Base-by-base conservation (phyloP, 2,113 vertebrate genomes). In the Ciconia boyciana region DNA sequence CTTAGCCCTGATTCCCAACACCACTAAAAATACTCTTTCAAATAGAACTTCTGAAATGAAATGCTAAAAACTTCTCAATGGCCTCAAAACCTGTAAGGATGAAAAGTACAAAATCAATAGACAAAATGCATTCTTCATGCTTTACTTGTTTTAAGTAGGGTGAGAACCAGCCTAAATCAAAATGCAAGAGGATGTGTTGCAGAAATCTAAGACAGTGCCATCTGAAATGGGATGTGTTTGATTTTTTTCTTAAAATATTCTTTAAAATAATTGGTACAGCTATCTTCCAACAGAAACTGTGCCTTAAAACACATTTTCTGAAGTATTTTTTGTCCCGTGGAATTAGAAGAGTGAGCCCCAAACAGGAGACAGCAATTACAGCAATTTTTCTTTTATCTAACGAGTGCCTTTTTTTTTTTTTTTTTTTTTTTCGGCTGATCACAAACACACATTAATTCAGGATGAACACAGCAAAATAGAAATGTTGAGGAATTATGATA, bases 361-460 rank as follows among this genome's bases (percentile, higher is more conserved):
- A 57, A 58, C 2, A 18, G 1, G 3, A 65, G 10, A 55, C 2
- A n/a, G 5, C 13, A 31, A 2, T 68, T 65, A 51, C 2, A n/a
- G 4, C 13, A 31, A 3, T 68, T 65, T 88, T 72, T 91, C 4
- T 57, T 86, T 83, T 46, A 13, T 32, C 6, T 66, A 48, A 51
- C 0, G 1, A 54, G 4, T 3, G 3, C 1, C 2, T 2, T 36
- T 36, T 36, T 39, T 39, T 39, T 39, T 9, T 36, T 49, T 65
- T 24, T 57, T 34, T 16, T 87, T 57, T 7, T 52, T 74, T 46
- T 78, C 16, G 5, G 31, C 17, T 29, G 5, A 28, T 69, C 44
- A 60, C 31, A 89, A 72, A 0, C 2, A n/a, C 9, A 31, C 3
- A 21, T 34, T 48, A 66, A 44, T 43, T 89, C 13, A 75, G 11